Base-by-base conservation (phyloP, 2,888 invertebrate species). In the Sympetrum striolatum region DNA sequence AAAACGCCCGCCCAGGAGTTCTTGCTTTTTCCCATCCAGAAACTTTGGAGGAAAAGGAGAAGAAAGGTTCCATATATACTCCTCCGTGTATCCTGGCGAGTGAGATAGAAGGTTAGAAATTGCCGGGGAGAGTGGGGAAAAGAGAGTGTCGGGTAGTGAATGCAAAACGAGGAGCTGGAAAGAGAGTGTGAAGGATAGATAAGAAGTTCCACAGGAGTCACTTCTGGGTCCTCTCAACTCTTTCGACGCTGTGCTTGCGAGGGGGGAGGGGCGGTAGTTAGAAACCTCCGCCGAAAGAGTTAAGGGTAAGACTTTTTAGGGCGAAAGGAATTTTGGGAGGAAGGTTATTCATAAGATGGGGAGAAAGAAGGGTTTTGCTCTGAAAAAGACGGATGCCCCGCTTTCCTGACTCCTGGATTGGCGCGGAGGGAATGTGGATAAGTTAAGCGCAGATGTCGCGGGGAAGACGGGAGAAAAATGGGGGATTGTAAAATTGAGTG, bases 341-440 rank as follows among this genome's bases (percentile, higher is more conserved):
- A 37, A 39, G 86, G 86, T 86, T 86, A 86, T 86, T 86, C 86
- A 86, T 86, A 86, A 86, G 86, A 37, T n/a, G 82, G 82, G 60
- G 86, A 37, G 64, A 86, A 86, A 35, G 60, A 14, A 53, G 64
- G 86, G 35, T 86, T 53, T 64, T 37, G 2, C 60, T 37, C n/a
- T 6, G 48, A n/a, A 60, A 53, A 37, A 86, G 37, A 60, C 35
- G 86, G 86, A 60, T 37, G n/a, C 86, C 35, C 35, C 58, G 48
- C 58, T 35, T 35, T 82, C 53, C 25, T 73, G 73, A 31, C 73
- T 31, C 10, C 5, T 73, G 82, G 82, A 86, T 25, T 18, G 18
- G 37, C 2, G 35, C 1, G 80, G 35, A 15, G 37, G 60, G 22
- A 31, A 22, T 6, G 25, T 12, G 31, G 73, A 25, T 25, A 73